Base-by-base conservation (phyloP, 1,140 invertebrate species). In the Philotrypesis tridentata region DNA sequence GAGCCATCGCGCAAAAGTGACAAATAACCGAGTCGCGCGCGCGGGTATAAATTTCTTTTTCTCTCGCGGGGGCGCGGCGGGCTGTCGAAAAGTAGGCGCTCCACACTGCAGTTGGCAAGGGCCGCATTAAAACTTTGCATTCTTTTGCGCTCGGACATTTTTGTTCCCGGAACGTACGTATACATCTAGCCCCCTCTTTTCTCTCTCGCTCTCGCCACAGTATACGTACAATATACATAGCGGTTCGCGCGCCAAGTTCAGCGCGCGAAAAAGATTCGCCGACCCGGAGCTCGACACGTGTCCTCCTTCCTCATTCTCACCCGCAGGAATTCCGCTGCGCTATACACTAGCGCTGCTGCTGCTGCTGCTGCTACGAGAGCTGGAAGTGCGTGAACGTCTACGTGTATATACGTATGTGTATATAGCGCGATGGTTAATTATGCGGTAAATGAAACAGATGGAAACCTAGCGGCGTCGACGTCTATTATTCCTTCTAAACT, bases 401-500 rank as follows among this genome's bases (percentile, higher is more conserved):
- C 12, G 27, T 3, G 14, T 1, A 17, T 37, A 31, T 31, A 21
- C 12, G 27, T 3, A n/a, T 1, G 37, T 7, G 33, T 37, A 37
- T 17, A 37, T 37, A 37, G 33, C 9, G 67, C 33, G 31, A 65
- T 73, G 33, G 37, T 70, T 82, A 82, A 82, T 78, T 82, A 78
- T 23, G 68, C 21, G 67, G 75, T 78, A 82, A 65, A 73, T 48
- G 75, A 78, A 73, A 78, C 43, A 61, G 68, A 82, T 77, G 75
- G 74, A 78, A 17, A 0, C 23, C 23, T 21, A 12, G n/a, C 68
- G 31, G 21, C 33, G 48, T 60, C 48, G 37, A 25, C 23, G 73
- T 71, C 61, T 82, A 71, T 82, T 71, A 75, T 75, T 70, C 73
- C 48, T 65, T 71, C 65, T 77, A 76, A 76, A 76, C 65, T 82